Base-by-base conservation (phyloP, 1,140 invertebrate species). In the Onthophagus taurus region DNA sequence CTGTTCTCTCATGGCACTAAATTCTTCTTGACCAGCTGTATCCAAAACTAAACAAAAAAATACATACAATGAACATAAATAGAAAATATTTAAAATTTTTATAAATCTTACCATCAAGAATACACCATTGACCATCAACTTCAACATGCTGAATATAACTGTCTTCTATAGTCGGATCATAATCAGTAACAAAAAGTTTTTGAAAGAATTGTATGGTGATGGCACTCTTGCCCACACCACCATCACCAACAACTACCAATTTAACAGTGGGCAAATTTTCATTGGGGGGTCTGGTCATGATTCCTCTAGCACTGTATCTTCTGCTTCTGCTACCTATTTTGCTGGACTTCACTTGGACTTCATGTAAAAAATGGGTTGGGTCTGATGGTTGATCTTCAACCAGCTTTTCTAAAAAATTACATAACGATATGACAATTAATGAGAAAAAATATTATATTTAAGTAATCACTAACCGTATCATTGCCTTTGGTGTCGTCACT, bases 11-110 rank as follows among this genome's bases (percentile, higher is more conserved):
- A 93, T 92, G 9, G 89, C 88, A 61, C 84, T 87, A 66, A 93
- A 94, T 71, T 94, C 89, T 59, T 93, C 90, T 68, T 94, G 90
- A 4, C 89, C 90, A 23, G 89, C 90, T 21, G 90, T 95, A 61
- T 94, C 89, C 42, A 94, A 67, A 17, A 95, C 86, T 86, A 14
- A 26, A 42, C 21, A 14, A 37, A 26, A 41, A 31, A 44, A 48
- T 38, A 41, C 36, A 38, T 19, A 26, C 23, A 26, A 26, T 24
- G 30, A 4, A 30, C n/a, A 5, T 9, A 44, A 18, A 9, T 9
- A 5, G 9, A 44, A 31, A 17, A 14, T 13, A 19, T 13, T 3
- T 4, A 30, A 36, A 6, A 2, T 31, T 61, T 30, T 4, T 29
- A 29, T 18, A 33, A 13, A 5, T 8, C 72, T 70, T 67, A 92